Evolutionary conservation across 2,113 vertebrate species (phyloP).

Genomic region (Anarhynchus alexandrinus): DNA sequence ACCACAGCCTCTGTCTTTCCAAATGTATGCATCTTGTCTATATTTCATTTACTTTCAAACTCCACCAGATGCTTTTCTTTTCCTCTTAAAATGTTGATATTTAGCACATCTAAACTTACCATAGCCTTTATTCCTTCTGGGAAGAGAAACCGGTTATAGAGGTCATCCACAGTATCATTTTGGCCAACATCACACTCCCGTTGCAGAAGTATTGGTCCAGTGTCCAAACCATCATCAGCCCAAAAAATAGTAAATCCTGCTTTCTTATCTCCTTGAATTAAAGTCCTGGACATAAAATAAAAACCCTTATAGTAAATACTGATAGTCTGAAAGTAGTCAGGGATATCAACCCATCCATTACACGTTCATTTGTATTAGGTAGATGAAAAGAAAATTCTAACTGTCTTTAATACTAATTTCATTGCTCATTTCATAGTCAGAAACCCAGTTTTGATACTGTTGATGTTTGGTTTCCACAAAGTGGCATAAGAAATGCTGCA

Average conservation of each 20-base stretch:
- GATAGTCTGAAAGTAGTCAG: not conserved
- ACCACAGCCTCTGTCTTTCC: not conserved
- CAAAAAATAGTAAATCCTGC: slow-evolving; percentile 95
- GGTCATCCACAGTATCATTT: slow-evolving; percentile 90
- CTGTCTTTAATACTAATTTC: not conserved
- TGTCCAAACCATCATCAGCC: slow-evolving; percentile 96
- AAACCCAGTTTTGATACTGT: not conserved
- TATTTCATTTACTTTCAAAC: not conserved
- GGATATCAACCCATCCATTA: not conserved
- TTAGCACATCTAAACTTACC: slow-evolving; percentile 75
- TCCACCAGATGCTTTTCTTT: not conserved
- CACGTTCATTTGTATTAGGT: not conserved
- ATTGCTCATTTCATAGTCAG: not conserved
- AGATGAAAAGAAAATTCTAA: not conserved
- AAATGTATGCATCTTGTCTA: not conserved
- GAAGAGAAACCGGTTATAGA: slow-evolving; percentile 96
- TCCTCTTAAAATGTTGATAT: not conserved
- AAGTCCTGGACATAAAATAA: slow-evolving; percentile 82
- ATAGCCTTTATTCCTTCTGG: slow-evolving; percentile 95
- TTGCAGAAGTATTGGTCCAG: slow-evolving; percentile 94
- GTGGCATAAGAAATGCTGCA: not conserved
- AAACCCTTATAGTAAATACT: not conserved
- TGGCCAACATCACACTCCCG: slow-evolving; percentile 83
- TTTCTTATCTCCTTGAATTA: slow-evolving; percentile 93
- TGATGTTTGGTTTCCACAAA: not conserved